Percentiles rank a stretch among this genome's conserved stretches.
Conservation (phyloP, 2,888 invertebrate genomes). For the Brenthis hecate region DNA sequence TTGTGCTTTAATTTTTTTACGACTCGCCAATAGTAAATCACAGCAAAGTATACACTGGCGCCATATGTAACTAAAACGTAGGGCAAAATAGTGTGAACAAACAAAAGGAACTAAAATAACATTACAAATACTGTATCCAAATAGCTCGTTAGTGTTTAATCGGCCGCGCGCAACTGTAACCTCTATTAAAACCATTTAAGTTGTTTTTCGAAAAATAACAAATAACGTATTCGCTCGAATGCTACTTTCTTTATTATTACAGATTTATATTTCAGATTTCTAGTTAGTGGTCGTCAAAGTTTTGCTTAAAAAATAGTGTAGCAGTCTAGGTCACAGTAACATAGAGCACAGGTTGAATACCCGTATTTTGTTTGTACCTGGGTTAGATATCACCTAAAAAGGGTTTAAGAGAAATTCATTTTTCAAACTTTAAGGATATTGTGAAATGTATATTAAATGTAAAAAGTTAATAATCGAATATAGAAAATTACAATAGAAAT, state of each 20-base stretch:
- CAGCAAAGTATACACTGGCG: background rate
- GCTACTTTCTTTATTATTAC: conserved; percentile 14
- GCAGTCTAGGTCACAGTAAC: background rate
- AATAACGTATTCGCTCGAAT: conserved; percentile 28
- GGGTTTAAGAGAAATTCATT: too few relatives aligned
- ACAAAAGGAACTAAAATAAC: conserved; percentile 38
- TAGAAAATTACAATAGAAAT: too few relatives aligned
- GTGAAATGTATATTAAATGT: too few relatives aligned
- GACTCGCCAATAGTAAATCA: conserved; percentile 6
- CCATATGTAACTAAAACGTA: conserved; percentile 20
- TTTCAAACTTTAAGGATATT: too few relatives aligned
- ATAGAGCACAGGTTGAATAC: too few relatives aligned
- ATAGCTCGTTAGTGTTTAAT: conserved; percentile 60
- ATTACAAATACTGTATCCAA: conserved; percentile 46
- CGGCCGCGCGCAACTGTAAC: conserved; percentile 50
- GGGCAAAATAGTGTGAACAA: conserved; percentile 27
- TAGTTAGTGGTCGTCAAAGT: background rate
- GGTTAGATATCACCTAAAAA: too few relatives aligned
- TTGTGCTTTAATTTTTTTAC: background rate
- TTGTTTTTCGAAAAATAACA: conserved; percentile 37
- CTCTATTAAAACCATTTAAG: conserved; percentile 52
- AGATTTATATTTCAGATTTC: conserved; percentile 10
- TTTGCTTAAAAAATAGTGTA: background rate
- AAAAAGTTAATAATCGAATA: too few relatives aligned
- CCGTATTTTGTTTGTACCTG: too few relatives aligned